These are phyloP conservation scores for Coenonympha arcania DNA, from an alignment of 2,888 invertebrate species.

Conservation along the genomic window DNA sequence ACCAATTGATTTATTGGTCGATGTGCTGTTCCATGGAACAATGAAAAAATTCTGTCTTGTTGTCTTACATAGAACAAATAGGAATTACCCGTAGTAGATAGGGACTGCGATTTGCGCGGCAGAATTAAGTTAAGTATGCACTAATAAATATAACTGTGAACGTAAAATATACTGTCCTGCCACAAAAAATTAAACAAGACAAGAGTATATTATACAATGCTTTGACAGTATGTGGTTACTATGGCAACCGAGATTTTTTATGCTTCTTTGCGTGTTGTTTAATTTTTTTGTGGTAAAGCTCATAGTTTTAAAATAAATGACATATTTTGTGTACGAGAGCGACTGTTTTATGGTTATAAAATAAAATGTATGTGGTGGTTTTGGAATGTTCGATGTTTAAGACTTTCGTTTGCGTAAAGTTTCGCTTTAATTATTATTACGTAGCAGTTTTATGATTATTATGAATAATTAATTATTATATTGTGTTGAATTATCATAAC, in stretches of 20 bases:
- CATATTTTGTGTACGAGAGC: slow-evolving; percentile 68
- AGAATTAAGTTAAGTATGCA: slow-evolving; percentile 3
- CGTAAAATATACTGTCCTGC: slow-evolving; percentile 29
- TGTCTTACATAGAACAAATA: no score
- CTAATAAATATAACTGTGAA: slow-evolving; percentile 22
- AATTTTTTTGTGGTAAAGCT: no score
- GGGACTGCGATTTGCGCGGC: slow-evolving; percentile 20
- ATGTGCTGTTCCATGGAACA: no score
- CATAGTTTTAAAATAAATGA: slow-evolving; percentile 56
- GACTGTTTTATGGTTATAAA: slow-evolving; percentile 34
- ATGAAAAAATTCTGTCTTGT: no score
- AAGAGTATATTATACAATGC: no score
- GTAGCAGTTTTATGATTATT: slow-evolving; percentile 48
- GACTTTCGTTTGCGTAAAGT: slow-evolving; percentile 54
- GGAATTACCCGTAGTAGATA: no score
- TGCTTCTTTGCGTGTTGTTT: no score
- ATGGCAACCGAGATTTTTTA: no score
- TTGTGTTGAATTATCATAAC: slow-evolving; percentile 49
- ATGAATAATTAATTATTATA: slow-evolving; percentile 2
- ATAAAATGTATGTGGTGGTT: slow-evolving; percentile 39
- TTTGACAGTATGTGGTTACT: no score
- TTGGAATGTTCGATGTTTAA: slow-evolving; percentile 42
- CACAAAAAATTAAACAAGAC: no score
- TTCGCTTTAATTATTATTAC: slow-evolving; percentile 65
- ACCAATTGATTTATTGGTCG: no score